Base-by-base conservation (phyloP, 2,797 vertebrate genomes). In the Bucorvus abyssinicus region DNA sequence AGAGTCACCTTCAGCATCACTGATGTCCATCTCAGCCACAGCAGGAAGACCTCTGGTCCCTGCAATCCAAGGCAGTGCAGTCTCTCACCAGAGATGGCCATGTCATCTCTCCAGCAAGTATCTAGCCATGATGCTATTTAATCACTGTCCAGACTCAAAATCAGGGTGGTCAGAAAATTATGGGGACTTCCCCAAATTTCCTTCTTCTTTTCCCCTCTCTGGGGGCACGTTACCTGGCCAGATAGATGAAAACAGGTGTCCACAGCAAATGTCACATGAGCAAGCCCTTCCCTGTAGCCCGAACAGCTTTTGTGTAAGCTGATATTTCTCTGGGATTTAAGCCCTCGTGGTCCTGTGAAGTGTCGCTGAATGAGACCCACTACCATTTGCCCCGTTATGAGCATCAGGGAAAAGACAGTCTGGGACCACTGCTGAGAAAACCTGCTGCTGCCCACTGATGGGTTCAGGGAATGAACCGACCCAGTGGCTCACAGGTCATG, bases 201-300 rank as follows among this genome's bases (percentile, higher is more conserved):
- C 44, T 14, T 45, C 34, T 50, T 82, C 14, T 47, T 91, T 84
- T 44, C 6, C 14, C 6, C 14, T 94, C 23, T 78, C 34, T 4
- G 1, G 17, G 15, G 9, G 1, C 20, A 45, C 1, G 1, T 5
- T 78, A 18, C 7, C 67, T 20, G 18, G 23, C 9, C 21, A 87
- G 45, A 68, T n/a, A 42, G 32, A 78, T 19, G 9, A 38, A 68
- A 77, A 50, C 24, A 75, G 38, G 14, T 61, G 42, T 38, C 21
- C 5, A 27, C 0, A 3, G 47, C 22, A 71, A 91, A 69, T 0
- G 4, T 24, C 45, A 36, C 0, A 0, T 15, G 32, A 69, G 29
- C 7, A 74, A 73, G 34, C 6, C 19, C 23, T 86, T 29, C 34
- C 50, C 50, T 50, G 16, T 23, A 57, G 53, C 15, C 38, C 61